Conservation (phyloP, 2,113 vertebrate genomes). For the Promerops cafer region DNA sequence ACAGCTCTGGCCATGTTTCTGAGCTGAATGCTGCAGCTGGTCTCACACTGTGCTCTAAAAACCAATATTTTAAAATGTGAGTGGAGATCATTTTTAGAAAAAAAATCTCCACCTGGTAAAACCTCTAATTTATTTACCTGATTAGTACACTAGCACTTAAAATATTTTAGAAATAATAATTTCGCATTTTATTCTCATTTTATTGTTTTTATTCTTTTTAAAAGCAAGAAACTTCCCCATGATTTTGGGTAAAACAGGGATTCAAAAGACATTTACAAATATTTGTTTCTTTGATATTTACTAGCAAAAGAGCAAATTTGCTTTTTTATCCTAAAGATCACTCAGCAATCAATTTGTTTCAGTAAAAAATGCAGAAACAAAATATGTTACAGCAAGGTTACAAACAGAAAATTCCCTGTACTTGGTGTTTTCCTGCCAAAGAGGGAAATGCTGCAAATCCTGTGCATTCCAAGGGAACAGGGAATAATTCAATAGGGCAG, state of each 20-base stretch:
- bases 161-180: not conserved
- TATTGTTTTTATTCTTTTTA: not conserved
- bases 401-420: not conserved
- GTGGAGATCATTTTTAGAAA: not conserved
- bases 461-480: not conserved
- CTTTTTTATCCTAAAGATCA: not conserved
- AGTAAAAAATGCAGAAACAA: not conserved
- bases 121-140: not conserved
- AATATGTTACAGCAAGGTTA: not conserved
- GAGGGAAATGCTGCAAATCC: not conserved
- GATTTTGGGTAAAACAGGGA: not conserved
- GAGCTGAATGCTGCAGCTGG: not conserved
- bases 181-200: not conserved
- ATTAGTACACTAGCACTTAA: not conserved
- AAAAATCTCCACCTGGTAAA: not conserved
- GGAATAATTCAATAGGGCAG: not conserved
- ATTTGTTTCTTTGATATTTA: not conserved
- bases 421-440: not conserved
- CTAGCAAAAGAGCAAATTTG: not conserved
- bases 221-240: not conserved
- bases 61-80: accelerated
- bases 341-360: not conserved
- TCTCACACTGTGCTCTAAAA: not conserved
- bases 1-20: not conserved
- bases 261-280: not conserved